Conservation (phyloP, 2,888 invertebrate species). For the Hecatera dysodea region DNA sequence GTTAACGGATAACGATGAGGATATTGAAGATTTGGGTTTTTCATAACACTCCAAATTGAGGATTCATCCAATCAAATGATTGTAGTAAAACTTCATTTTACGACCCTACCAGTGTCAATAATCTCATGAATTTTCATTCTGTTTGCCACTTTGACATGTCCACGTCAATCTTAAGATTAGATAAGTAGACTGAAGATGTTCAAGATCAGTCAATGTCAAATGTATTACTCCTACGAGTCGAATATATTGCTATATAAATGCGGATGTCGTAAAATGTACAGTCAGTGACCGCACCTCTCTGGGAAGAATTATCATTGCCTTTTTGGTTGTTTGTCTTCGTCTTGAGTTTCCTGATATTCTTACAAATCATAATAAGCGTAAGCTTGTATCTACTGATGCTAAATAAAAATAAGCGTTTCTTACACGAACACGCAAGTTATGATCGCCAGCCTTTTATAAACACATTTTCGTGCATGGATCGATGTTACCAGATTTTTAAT, state of each 20-base stretch:
- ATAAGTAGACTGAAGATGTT: conserved; percentile 48
- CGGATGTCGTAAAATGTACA: conserved; percentile 64
- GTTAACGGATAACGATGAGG: background rate
- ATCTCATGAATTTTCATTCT: conserved; percentile 54
- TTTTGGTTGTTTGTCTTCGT: conserved; percentile 5
- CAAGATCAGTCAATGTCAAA: conserved; percentile 63
- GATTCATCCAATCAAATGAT: background rate
- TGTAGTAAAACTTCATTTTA: background rate
- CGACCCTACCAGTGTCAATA: conserved; percentile 45
- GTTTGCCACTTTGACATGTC: conserved; percentile 38
- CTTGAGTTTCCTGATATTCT: background rate
- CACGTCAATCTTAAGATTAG: conserved; percentile 53
- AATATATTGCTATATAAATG: conserved; percentile 53
- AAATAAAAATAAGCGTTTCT: too few species aligned
- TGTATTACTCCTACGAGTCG: conserved; percentile 55
- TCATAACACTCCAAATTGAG: background rate
- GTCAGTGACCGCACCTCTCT: conserved; percentile 62
- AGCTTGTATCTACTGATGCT: too few species aligned
- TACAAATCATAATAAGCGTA: too few species aligned
- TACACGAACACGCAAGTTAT: too few species aligned
- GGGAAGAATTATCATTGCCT: conserved; percentile 31
- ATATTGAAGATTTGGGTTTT: background rate
- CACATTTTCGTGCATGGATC: too few species aligned
- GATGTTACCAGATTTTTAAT: too few species aligned
- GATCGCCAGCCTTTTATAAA: too few species aligned